phyloP scores from a whole-genome alignment of 2,797 vertebrate genomes.

The Halcyon smyrnensis region DNA sequence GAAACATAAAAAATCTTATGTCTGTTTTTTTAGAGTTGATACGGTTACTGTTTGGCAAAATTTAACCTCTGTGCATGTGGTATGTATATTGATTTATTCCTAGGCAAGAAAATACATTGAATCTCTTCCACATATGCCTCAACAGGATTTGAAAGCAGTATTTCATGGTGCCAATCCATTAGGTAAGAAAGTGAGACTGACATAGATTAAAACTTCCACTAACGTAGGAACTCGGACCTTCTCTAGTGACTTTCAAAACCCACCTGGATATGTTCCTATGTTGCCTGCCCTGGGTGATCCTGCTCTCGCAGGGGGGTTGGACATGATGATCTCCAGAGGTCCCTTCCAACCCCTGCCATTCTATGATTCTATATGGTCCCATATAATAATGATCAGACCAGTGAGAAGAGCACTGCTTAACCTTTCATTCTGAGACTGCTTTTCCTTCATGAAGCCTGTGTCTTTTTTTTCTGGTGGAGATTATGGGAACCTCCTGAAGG shows the following conservation, averaged over 20 bases:
- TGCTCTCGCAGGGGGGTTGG: too few species aligned
- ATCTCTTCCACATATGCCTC: constrained; percentile 96
- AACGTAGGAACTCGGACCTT: not conserved
- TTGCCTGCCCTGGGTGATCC: too few species aligned
- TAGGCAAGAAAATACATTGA: constrained; percentile 98
- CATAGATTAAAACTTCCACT: not conserved
- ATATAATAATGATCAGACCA: not conserved
- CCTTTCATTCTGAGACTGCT: not conserved
- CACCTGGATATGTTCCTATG: too few species aligned
- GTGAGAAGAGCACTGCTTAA: not conserved
- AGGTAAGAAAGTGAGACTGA: constrained; percentile 80
- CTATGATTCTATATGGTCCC: not conserved
- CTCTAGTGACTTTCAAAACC: too few species aligned
- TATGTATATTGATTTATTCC: constrained; percentile 43
- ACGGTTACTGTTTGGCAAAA: not conserved
- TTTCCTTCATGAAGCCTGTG: not conserved
- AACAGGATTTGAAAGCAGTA: constrained; percentile 93
- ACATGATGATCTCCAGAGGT: too few species aligned
- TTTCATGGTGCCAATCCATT: constrained; percentile 93
- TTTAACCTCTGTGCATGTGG: not conserved
- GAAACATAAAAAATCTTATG: not conserved
- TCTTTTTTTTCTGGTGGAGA: not conserved
- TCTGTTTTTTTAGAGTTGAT: not conserved
- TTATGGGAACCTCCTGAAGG: not conserved
- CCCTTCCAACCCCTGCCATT: too few species aligned